Evolutionary conservation across 2,113 vertebrate species (phyloP), one percentile per base, ranked within the genome.

Genomic region (Otus sunia): DNA sequence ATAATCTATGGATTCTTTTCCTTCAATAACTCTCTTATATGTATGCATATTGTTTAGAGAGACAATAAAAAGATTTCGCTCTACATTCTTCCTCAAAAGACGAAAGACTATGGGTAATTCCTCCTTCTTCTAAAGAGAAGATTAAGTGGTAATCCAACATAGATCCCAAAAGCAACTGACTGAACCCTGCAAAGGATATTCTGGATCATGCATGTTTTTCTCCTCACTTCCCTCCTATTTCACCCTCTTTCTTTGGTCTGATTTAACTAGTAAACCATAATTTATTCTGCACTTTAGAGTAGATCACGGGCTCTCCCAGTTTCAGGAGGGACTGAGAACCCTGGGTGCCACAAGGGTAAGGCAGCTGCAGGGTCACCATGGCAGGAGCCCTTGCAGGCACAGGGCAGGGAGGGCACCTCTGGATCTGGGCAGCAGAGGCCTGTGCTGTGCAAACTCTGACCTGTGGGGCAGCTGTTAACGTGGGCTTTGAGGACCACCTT

Each of bases 341-440:
- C 18, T 0, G 0, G 10, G 36, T 86, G 39, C 16, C 39, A 29
- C 22, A 47, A 15, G 47, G 32, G 4, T 37, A 47, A 62, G 20
- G 55, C 37, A 81, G 56, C 76, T 52, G 34, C 36, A 56, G 41
- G 11, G 30, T 78, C 56, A 36, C 11, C 29, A 11, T 0, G 3
- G 27, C 1, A 60, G 55, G 30, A 94, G 22, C 23, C 26, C 41
- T 39, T 53, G 78, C 27, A 85, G n/a, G 39, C 30, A n/a, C 32
- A 26, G 30, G 18, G 16, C 25, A 66, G 41, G 14, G 19, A 76
- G 32, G 55, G 32, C 22, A 50, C 43, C 55, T 39, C 45, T 58
- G 62, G 36, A 67, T 59, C 19, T 74, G 43, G 17, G 66, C 25
- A 60, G 76, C 17, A 59, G 27, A 60, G 58, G 25, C 68, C 74